A percentile compares a stretch with the other conserved stretches of the same genome.
phyloP scores from a whole-genome alignment of 2,888 invertebrate species.

The Lysandra coridon region DNA sequence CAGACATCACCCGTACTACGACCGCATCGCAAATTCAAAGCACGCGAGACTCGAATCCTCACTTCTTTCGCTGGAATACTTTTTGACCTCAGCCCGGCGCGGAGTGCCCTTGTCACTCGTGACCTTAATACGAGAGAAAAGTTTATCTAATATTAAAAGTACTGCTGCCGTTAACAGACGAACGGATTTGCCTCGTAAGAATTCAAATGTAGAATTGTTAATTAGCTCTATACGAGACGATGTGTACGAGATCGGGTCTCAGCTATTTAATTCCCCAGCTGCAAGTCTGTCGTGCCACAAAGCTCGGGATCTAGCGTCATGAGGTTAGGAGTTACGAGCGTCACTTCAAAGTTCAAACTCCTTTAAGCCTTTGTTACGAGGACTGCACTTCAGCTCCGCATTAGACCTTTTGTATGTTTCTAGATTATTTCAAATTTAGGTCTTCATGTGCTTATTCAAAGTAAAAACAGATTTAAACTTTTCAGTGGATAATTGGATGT shows the following conservation, averaged over 20 bases:
- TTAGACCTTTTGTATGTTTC: background rate
- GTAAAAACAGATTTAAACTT: background rate
- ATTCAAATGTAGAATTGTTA: background rate
- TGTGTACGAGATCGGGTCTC: background rate
- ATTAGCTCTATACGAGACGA: background rate
- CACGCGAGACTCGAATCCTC: background rate
- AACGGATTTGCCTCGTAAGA: background rate
- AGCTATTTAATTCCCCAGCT: background rate
- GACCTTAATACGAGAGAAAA: background rate
- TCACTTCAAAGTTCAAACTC: constrained; percentile 4
- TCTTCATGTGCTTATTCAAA: background rate
- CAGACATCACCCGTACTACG: background rate
- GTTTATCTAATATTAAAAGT: constrained; percentile 8
- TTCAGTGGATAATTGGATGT: background rate
- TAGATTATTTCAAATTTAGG: background rate
- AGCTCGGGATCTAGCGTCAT: background rate
- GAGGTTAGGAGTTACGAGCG: background rate
- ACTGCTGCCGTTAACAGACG: background rate
- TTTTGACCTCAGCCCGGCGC: background rate
- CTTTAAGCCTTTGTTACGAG: background rate
- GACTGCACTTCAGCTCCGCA: background rate
- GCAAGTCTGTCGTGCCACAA: background rate
- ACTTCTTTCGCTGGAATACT: background rate
- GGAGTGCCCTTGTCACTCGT: constrained; percentile 12
- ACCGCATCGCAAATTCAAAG: background rate